Evolutionary conservation across 2,113 vertebrate genomes (phyloP), one percentile per base, ranked within the genome.

Genomic region (Vidua macroura): DNA sequence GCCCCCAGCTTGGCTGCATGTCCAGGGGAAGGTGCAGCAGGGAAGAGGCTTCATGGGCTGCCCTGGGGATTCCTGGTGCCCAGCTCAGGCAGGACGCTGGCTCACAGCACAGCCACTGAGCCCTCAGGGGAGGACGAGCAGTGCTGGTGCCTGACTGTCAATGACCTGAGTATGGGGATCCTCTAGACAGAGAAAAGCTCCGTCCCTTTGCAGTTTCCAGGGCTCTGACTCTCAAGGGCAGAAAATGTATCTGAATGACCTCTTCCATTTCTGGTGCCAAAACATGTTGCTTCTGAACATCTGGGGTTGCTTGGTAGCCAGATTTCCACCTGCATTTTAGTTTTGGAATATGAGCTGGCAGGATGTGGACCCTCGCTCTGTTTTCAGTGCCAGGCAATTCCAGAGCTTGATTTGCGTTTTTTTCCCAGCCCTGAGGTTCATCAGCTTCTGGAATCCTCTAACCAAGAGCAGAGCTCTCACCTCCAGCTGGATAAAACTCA

Each of bases 1-100:
- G 23, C 17, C 27, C 25, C 15, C 2, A 1, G 21, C 7, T 21
- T 1, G 2, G 31, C 37, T 72, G 35, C 3, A 1, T 13, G 15
- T 66, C 39, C 33, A 73, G 41, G 37, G 28, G 51, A 77, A 25
- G 67, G 24, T 68, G 76, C 46, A 88, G 59, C 7, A 4, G n/a
- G 37, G 64, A 56, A 21, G 58, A 21, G 43, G 39, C 19, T 74
- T 41, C 15, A 1, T 2, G 1, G 15, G 37, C 66, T 24, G 49
- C 6, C 1, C 43, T 33, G 21, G 19, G 39, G 3, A 48, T 64
- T 70, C 1, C 2, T 72, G 89, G 74, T 48, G 83, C 74, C 56
- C 13, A 73, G 17, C 44, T 51, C n/a, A 55, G 43, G 60, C 60
- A 78, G 19, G 25, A 95, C 21, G 30, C 22, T 72, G 16, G 51